Percentiles rank a stretch among this genome's conserved stretches.
Conservation (phyloP, 2,113 vertebrate genomes). For the Litocranius walleri region DNA sequence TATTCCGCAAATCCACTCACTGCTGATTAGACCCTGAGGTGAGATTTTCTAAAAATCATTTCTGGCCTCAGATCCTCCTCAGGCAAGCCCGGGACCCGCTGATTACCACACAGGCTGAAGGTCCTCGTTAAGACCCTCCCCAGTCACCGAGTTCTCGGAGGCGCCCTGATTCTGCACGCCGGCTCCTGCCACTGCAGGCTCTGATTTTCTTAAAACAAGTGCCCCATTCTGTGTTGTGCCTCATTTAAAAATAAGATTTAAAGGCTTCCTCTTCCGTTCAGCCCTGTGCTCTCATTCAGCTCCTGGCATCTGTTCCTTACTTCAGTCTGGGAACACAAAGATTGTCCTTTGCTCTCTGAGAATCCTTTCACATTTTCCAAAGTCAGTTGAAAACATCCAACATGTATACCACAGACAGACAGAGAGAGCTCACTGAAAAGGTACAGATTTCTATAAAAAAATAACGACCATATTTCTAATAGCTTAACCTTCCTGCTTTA, state of each 20-base stretch:
- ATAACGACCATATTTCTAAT: background rate
- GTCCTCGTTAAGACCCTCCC: background rate
- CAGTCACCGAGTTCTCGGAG: fast-evolving
- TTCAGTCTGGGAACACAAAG: too few relatives aligned
- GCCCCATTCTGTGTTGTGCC: background rate
- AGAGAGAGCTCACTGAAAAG: background rate
- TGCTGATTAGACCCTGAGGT: background rate
- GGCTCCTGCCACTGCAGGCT: fast-evolving
- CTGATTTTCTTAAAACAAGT: background rate
- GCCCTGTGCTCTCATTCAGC: background rate
- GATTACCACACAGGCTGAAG: background rate
- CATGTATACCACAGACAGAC: background rate
- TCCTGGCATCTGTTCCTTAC: background rate
- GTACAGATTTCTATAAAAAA: background rate
- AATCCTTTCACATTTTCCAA: background rate
- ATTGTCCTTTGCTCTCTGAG: background rate
- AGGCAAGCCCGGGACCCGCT: fast-evolving
- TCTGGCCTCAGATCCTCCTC: background rate
- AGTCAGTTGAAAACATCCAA: background rate
- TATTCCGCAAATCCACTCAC: background rate
- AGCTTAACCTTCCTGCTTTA: background rate
- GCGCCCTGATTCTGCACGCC: background rate
- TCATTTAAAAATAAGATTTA: background rate
- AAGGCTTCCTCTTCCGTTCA: background rate
- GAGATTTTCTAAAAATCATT: background rate